Percentiles rank a stretch among this genome's conserved stretches.
These are phyloP conservation scores for Centropristis striata DNA, from an alignment of 2,113 vertebrate species.

Conservation along the genomic window DNA sequence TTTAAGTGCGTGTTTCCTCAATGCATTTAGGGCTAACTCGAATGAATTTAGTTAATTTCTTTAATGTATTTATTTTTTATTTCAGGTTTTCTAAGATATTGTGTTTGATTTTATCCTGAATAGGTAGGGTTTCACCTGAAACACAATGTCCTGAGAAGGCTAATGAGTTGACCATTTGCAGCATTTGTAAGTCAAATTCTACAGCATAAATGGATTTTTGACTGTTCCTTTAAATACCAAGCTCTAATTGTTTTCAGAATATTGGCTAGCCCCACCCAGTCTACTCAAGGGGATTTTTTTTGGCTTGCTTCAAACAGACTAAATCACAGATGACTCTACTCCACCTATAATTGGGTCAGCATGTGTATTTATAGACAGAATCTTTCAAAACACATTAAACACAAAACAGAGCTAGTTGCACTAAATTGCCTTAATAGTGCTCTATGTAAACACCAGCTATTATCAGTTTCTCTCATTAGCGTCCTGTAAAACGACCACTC, in stretches of 20 bases:
- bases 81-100: background rate
- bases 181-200: background rate
- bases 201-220: background rate
- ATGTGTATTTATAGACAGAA: constrained; percentile 75
- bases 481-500: constrained; percentile 30
- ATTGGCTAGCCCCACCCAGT: constrained; percentile 51
- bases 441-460: constrained; percentile 49
- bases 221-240: constrained; percentile 44
- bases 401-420: constrained; percentile 40
- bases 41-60: background rate
- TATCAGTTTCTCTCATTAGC: constrained; percentile 55
- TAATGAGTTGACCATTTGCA: background rate
- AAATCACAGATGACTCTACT: constrained; percentile 73
- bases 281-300: constrained; percentile 51
- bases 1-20: background rate
- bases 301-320: constrained; percentile 62
- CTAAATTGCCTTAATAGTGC: constrained; percentile 55
- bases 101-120: background rate
- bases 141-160: background rate
- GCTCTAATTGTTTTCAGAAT: constrained; percentile 60
- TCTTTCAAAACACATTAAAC: constrained; percentile 56
- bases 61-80: too few species aligned
- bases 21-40: background rate
- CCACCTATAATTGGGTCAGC: constrained; percentile 79
- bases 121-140: background rate